phyloP scores from a whole-genome alignment of 2,888 invertebrate genomes.

The Chymomyza fuscimana region DNA sequence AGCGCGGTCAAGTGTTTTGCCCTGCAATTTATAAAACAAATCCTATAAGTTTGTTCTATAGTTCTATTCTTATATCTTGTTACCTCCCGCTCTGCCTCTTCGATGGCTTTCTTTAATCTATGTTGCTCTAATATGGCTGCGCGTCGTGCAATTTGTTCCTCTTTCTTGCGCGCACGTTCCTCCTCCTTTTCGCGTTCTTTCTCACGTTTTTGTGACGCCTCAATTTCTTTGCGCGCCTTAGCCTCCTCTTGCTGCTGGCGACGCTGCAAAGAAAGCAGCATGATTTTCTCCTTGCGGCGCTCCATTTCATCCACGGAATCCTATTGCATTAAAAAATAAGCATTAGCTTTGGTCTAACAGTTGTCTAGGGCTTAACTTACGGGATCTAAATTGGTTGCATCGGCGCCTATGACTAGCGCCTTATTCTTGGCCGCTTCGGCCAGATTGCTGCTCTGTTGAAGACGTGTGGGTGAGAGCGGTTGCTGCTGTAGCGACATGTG shows the following conservation, averaged over 20 bases:
- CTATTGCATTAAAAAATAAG: slow-evolving; percentile 79
- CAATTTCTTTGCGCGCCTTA: slow-evolving; percentile 90
- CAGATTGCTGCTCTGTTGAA: slow-evolving; percentile 65
- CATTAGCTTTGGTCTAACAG: background rate
- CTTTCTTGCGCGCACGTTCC: slow-evolving; percentile 86
- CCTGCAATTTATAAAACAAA: slow-evolving; percentile 81
- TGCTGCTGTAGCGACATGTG: slow-evolving; percentile 35
- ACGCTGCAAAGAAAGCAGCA: slow-evolving; percentile 92
- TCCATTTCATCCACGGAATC: slow-evolving; percentile 94
- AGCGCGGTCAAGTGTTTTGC: slow-evolving; percentile 88
- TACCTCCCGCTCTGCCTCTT: slow-evolving; percentile 93
- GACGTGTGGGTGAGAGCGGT: slow-evolving; percentile 67
- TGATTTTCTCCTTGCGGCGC: slow-evolving; percentile 93
- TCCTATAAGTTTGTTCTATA: background rate
- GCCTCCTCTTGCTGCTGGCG: slow-evolving; percentile 94
- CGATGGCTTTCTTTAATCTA: slow-evolving; percentile 94
- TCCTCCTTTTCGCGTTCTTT: slow-evolving; percentile 88
- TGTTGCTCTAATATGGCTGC: slow-evolving; percentile 95
- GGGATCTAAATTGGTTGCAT: slow-evolving; percentile 84
- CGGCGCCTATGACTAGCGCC: slow-evolving; percentile 85
- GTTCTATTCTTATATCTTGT: background rate
- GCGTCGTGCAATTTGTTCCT: slow-evolving; percentile 92
- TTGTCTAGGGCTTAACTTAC: slow-evolving; percentile 79
- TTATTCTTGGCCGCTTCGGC: slow-evolving; percentile 80
- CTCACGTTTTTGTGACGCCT: slow-evolving; percentile 87